Evolutionary conservation across 2,797 vertebrate genomes (phyloP), one percentile per base, ranked within the genome.

Genomic region (Xenops minutus): DNA sequence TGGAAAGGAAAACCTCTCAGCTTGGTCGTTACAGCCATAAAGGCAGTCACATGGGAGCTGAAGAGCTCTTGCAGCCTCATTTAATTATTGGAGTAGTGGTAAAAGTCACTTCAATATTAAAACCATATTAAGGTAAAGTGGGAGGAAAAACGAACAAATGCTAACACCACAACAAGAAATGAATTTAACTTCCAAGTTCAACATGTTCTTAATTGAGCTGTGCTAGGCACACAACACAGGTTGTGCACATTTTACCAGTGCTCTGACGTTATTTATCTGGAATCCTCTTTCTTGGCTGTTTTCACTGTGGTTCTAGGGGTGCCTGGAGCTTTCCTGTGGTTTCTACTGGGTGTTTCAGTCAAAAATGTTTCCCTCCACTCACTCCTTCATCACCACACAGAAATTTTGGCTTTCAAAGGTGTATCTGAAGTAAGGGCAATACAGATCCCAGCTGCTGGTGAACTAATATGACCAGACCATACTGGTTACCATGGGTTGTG

Each of bases 21-120:
- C 49, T 76, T 56, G 18, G 61, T 92, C 89, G 61, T 67, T 89
- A 29, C 12, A 36, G 51, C 9, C 59, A 84, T 43, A 62, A 79
- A 95, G 59, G 48, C 83, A 48, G 39, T 59, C 62, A 69, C 20
- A 76, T 36, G 74, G 77, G 81, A 93, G 59, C 39, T 76, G 20
- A 67, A 89, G 86, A 54, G 23, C 44, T 79, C 48, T 55, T 5
- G 1, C 37, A 63, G 74, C 30, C 67, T 79, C 41, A 24, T 63
- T 83, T 79, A 82, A 85, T 85, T 92, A 76, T 10, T 32, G 48
- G 34, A 87, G 49, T 61, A 39, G 51, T 56, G 63, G 56, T 89
- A 82, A 77, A 85, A 93, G 59, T 74, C 12, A 51, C 41, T 93
- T 88, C 56, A 68, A 26, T 83, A 91, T 93, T 88, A 88, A 93